Percentiles rank a stretch among this genome's conserved stretches.
These are phyloP conservation scores for Cinara cedri DNA, from an alignment of 2,888 invertebrate genomes.

Conservation along the genomic window DNA sequence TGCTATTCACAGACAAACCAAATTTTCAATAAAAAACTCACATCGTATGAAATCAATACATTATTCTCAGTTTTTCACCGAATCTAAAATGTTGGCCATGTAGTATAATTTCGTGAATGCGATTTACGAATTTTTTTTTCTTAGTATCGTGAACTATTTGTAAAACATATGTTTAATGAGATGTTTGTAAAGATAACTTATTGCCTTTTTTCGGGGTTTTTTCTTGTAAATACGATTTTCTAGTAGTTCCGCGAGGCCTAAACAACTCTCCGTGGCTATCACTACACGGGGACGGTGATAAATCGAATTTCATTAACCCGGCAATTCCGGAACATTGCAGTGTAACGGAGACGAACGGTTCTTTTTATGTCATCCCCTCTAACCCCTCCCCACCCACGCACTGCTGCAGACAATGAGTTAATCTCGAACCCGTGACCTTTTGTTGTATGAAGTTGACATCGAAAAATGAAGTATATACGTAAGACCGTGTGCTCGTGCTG, in stretches of 20 bases:
- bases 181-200: constrained; percentile 7
- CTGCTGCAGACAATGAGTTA: constrained; percentile 25
- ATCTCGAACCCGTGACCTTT: constrained; percentile 42
- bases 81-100: no score
- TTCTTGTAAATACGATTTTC: neutral
- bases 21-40: no score
- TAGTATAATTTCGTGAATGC: no score
- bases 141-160: neutral
- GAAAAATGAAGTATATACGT: constrained; percentile 41
- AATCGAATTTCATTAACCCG: constrained; percentile 49
- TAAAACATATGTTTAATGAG: neutral
- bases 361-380: constrained; percentile 3
- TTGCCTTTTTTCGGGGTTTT: neutral
- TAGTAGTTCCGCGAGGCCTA: constrained; percentile 15
- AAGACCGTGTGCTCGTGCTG: neutral
- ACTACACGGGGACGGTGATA: constrained; percentile 15
- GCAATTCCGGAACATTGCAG: neutral
- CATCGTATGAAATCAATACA: no score
- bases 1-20: no score
- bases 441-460: constrained; percentile 45
- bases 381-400: no score
- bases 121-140: no score
- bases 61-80: no score
- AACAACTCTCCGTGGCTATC: neutral
- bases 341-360: neutral